Evolutionary conservation across 2,888 invertebrate species (phyloP).

Genomic region (Rhagonycha lutea): DNA sequence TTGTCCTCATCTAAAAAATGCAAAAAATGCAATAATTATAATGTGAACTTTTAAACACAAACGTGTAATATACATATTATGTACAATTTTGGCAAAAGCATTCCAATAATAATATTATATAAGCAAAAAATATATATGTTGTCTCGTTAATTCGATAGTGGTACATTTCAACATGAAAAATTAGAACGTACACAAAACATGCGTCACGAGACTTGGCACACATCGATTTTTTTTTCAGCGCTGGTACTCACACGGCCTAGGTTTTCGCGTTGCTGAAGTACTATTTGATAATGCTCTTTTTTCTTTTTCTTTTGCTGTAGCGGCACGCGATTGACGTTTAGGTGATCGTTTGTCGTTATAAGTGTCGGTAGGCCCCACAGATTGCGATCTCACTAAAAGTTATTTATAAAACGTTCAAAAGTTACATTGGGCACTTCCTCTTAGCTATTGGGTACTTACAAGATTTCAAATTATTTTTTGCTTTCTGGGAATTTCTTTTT

Average conservation of each 20-base stretch:
- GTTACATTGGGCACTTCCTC: not conserved
- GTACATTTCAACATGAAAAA: slow-evolving; percentile 8
- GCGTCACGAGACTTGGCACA: slow-evolving; percentile 56
- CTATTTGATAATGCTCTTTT: slow-evolving; percentile 54
- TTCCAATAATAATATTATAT: slow-evolving; percentile 23
- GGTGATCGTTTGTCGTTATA: slow-evolving; percentile 73
- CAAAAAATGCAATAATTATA: not conserved
- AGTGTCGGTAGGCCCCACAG: slow-evolving; percentile 67
- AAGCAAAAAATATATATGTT: not conserved
- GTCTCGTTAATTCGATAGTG: not conserved
- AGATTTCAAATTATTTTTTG: slow-evolving; percentile 61
- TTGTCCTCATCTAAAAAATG: not conserved
- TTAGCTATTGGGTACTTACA: slow-evolving; percentile 42
- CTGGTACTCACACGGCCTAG: slow-evolving; percentile 70
- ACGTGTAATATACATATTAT: not conserved
- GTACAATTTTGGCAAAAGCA: not conserved
- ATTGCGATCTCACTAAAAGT: slow-evolving; percentile 67
- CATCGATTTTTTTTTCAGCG: slow-evolving; percentile 36
- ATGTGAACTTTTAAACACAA: not conserved
- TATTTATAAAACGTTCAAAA: not conserved
- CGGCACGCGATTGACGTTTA: slow-evolving; percentile 74
- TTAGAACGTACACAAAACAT: slow-evolving; percentile 28
- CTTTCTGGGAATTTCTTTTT: slow-evolving; percentile 59
- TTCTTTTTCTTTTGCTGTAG: slow-evolving; percentile 67
- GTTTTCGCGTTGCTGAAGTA: slow-evolving; percentile 63